Percentiles rank a stretch among this genome's conserved stretches.
Conservation (phyloP, 2,888 invertebrate genomes). For the Idaea biselata region DNA sequence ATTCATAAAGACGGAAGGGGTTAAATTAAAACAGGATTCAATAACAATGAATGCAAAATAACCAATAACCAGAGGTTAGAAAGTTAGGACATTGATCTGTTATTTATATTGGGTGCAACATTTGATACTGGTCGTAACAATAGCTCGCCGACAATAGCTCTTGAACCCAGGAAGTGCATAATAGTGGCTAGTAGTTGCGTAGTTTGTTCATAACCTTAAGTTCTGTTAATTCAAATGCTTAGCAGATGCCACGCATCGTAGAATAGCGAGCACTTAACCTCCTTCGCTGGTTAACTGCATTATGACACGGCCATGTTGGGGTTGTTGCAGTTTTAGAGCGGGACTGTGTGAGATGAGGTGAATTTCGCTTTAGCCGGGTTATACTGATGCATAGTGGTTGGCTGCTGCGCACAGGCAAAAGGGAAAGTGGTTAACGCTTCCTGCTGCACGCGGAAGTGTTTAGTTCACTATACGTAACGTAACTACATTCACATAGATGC, state of each 20-base stretch:
- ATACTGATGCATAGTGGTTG: slow-evolving; percentile 66
- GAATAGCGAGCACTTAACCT: slow-evolving; percentile 69
- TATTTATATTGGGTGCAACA: slow-evolving; percentile 38
- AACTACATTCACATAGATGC: slow-evolving; percentile 50
- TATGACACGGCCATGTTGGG: slow-evolving; percentile 50
- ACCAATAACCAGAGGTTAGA: slow-evolving; percentile 40
- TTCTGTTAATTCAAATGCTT: slow-evolving; percentile 58
- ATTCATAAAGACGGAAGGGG: slow-evolving; percentile 54
- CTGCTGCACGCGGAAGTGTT: slow-evolving; percentile 76
- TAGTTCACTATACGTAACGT: slow-evolving; percentile 66
- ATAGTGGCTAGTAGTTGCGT: slow-evolving; percentile 27
- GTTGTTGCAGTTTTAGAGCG: slow-evolving; percentile 27
- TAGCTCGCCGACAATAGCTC: slow-evolving; percentile 37
- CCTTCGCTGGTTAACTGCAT: slow-evolving; percentile 72
- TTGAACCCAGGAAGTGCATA: slow-evolving; percentile 38
- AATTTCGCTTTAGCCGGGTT: slow-evolving; percentile 47
- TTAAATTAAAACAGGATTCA: slow-evolving; percentile 46
- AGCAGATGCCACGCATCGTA: slow-evolving; percentile 67
- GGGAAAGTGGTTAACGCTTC: slow-evolving; percentile 76
- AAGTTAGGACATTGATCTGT: slow-evolving; percentile 44
- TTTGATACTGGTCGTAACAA: slow-evolving; percentile 41
- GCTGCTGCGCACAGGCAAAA: slow-evolving; percentile 78
- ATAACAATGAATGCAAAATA: slow-evolving; percentile 44
- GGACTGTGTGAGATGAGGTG: slow-evolving; percentile 26
- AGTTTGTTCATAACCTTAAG: slow-evolving; percentile 44